Percentiles rank a stretch among this genome's conserved stretches.
These are phyloP conservation scores for Lucifuga dentata DNA, from an alignment of 2,113 vertebrate genomes.

Conservation along the genomic window DNA sequence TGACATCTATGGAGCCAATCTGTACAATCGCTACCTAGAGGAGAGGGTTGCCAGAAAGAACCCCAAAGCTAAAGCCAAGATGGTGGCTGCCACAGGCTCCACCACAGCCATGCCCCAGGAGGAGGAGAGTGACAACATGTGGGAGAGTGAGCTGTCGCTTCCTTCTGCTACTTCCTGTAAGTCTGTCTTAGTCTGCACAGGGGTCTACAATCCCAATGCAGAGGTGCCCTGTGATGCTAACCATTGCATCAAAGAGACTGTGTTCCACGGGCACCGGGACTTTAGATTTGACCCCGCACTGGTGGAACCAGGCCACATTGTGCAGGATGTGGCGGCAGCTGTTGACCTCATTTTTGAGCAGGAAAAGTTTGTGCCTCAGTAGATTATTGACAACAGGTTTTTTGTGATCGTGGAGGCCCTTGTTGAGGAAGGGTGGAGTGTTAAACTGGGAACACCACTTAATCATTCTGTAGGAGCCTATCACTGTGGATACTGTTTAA, in stretches of 20 bases:
- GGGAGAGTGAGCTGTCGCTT: slow-evolving; percentile 83
- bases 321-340: slow-evolving; percentile 87
- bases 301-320: slow-evolving; percentile 85
- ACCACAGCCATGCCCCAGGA: slow-evolving; percentile 69
- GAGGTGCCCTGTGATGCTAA: slow-evolving; percentile 70
- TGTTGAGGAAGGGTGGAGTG: background rate
- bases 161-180: slow-evolving; percentile 86
- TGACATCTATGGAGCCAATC: slow-evolving; percentile 93
- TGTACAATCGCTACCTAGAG: slow-evolving; percentile 90
- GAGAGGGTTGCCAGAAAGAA: slow-evolving; percentile 73
- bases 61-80: slow-evolving; percentile 74
- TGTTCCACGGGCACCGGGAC: slow-evolving; percentile 92
- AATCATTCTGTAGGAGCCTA: slow-evolving; percentile 31
- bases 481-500: slow-evolving; percentile 68
- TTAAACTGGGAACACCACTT: slow-evolving; percentile 21
- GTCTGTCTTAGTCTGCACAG: slow-evolving; percentile 91
- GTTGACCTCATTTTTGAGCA: slow-evolving; percentile 89
- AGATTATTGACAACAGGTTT: slow-evolving; percentile 33
- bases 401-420: background rate
- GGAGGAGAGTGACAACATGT: slow-evolving; percentile 64
- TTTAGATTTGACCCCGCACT: slow-evolving; percentile 88
- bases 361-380: slow-evolving; percentile 84
- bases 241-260: slow-evolving; percentile 75
- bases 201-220: slow-evolving; percentile 86
- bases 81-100: slow-evolving; percentile 74